Evolutionary conservation across 2,888 invertebrate species (phyloP).

Genomic region (Tetragnatha montana): DNA sequence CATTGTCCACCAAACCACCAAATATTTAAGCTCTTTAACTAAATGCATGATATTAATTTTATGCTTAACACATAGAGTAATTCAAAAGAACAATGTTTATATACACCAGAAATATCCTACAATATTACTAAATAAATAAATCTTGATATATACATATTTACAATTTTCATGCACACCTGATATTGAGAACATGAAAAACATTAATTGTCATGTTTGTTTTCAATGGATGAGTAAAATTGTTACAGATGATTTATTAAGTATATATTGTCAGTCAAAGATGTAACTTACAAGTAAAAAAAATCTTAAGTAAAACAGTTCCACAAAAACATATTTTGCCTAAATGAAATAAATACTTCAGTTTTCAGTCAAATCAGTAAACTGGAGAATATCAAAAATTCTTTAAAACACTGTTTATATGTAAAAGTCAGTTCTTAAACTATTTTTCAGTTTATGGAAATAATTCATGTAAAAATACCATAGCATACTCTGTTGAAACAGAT

Average conservation of each 20-base stretch:
- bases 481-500: too few relatives aligned
- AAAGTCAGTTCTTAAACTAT: too few relatives aligned
- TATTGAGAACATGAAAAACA: neutral
- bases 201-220: neutral
- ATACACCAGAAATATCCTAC: conserved; percentile 55
- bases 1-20: conserved; percentile 19
- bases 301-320: too few relatives aligned
- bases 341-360: too few relatives aligned
- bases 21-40: conserved; percentile 56
- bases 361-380: too few relatives aligned
- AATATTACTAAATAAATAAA: conserved; percentile 67
- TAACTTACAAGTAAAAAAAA: too few relatives aligned
- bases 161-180: conserved; percentile 38
- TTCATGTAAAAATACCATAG: too few relatives aligned
- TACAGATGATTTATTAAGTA: neutral
- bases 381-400: too few relatives aligned
- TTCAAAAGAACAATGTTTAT: conserved; percentile 44
- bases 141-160: conserved; percentile 65
- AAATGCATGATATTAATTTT: conserved; percentile 52
- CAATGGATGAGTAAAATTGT: neutral
- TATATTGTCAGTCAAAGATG: neutral
- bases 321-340: too few relatives aligned
- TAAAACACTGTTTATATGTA: too few relatives aligned
- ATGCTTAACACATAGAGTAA: conserved; percentile 36
- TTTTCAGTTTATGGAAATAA: too few relatives aligned